Percentiles rank a stretch among this genome's conserved stretches.
These are phyloP conservation scores for Clamator glandarius DNA, from an alignment of 2,797 vertebrate genomes.

Conservation along the genomic window DNA sequence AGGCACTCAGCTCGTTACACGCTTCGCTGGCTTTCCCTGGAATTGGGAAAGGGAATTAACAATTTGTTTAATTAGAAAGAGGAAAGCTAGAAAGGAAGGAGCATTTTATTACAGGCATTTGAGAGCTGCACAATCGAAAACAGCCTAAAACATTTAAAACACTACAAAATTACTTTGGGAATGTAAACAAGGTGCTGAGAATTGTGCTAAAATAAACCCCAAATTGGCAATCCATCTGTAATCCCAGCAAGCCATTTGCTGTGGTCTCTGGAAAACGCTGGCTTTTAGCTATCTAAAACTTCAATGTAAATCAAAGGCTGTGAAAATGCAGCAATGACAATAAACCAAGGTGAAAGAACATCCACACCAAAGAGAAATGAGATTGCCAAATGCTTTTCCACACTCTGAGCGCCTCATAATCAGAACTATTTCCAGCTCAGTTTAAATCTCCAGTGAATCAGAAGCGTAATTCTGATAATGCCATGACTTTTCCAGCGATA, in stretches of 20 bases:
- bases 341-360: background rate
- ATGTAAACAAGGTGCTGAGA: background rate
- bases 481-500: background rate
- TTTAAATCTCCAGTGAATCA: background rate
- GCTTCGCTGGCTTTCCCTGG: background rate
- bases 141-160: background rate
- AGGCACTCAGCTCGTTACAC: background rate
- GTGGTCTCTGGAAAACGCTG: background rate
- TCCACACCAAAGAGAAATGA: background rate
- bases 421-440: background rate
- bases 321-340: background rate
- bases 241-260: background rate
- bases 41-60: background rate
- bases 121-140: background rate
- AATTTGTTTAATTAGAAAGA: background rate
- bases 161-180: background rate
- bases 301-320: background rate
- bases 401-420: background rate
- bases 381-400: background rate
- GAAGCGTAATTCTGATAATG: background rate
- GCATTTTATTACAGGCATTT: background rate
- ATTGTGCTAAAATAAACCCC: background rate
- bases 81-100: background rate
- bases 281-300: background rate
- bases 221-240: background rate